Evolutionary conservation across 2,888 invertebrate genomes (phyloP).

Genomic region (Lepidochrysops patricia): DNA sequence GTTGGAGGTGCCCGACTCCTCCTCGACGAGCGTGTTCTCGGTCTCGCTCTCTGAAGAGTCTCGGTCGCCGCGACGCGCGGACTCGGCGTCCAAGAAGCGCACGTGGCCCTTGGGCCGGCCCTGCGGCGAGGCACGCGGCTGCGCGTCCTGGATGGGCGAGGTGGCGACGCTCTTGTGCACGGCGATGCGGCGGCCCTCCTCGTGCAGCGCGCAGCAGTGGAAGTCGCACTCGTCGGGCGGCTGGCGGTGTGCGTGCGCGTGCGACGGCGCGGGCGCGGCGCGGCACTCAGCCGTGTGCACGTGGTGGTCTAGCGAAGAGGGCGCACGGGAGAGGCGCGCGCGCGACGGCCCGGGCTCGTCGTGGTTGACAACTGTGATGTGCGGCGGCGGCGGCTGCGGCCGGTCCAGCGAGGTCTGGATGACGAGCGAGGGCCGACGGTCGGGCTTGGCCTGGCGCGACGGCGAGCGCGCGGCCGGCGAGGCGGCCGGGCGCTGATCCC

Average conservation of each 20-base stretch:
- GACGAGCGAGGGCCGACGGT: slow-evolving; percentile 80
- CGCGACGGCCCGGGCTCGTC: slow-evolving; percentile 89
- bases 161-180: slow-evolving; percentile 95
- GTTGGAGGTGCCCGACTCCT: slow-evolving; percentile 90
- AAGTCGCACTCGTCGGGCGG: slow-evolving; percentile 92
- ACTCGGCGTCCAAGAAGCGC: slow-evolving; percentile 87
- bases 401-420: slow-evolving; percentile 85
- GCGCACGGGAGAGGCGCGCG: slow-evolving; percentile 80
- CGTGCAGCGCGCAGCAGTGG: slow-evolving; percentile 95
- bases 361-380: slow-evolving; percentile 95
- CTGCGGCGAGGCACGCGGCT: slow-evolving; percentile 79
- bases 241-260: slow-evolving; percentile 77
- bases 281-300: slow-evolving; percentile 83
- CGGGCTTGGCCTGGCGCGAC: slow-evolving; percentile 66
- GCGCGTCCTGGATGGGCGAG: slow-evolving; percentile 90
- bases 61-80: slow-evolving; percentile 77
- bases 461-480: slow-evolving; percentile 75
- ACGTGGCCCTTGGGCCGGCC: slow-evolving; percentile 85
- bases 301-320: slow-evolving; percentile 79
- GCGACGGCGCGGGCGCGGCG: slow-evolving; percentile 83
- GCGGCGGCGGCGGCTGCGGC: slow-evolving; percentile 81
- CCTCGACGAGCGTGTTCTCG: slow-evolving; percentile 94
- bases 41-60: slow-evolving; percentile 95
- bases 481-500: slow-evolving; percentile 90
- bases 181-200: slow-evolving; percentile 92